A percentile compares a stretch with the other conserved stretches of the same genome.
Evolutionary conservation across 1,140 invertebrate genomes (phyloP).

Genomic region (Leptoteleia sp.): DNA sequence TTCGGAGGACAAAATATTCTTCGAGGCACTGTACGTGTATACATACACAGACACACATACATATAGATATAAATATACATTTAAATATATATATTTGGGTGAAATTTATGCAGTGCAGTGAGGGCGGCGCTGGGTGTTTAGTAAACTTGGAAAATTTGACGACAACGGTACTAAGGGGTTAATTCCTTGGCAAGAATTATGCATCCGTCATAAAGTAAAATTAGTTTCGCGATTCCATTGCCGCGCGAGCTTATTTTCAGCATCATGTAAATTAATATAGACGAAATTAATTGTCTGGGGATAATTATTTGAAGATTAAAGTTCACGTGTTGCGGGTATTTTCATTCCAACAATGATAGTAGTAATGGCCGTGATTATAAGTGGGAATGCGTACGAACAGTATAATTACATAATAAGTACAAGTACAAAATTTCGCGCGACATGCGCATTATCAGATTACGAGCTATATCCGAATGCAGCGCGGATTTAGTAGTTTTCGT

Average conservation of each 20-base stretch:
- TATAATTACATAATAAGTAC: conserved; percentile 47
- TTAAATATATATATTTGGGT: too few species aligned
- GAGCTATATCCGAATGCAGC: conserved; percentile 20
- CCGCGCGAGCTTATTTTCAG: background rate
- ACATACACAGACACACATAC: too few species aligned
- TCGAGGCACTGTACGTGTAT: too few species aligned
- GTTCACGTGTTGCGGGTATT: conserved; percentile 17
- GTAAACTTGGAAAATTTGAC: too few species aligned
- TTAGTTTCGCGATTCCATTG: too few species aligned
- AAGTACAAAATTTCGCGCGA: conserved; percentile 29
- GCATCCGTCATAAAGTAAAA: too few species aligned
- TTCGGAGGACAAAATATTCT: too few species aligned
- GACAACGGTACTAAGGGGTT: too few species aligned
- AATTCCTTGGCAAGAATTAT: too few species aligned
- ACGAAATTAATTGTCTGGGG: conserved; percentile 1
- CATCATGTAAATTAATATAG: conserved; percentile 7
- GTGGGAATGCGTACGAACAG: conserved; percentile 31
- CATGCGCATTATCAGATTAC: conserved; percentile 33
- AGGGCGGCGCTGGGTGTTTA: too few species aligned
- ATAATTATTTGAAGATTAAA: conserved; percentile 28
- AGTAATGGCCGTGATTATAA: conserved; percentile 19
- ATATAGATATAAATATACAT: too few species aligned
- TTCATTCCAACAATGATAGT: conserved; percentile 22
- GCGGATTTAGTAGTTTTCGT: conserved; percentile 38
- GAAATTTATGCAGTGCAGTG: too few species aligned